Base-by-base conservation (phyloP, 2,797 vertebrate genomes). In the Cynodonichthys magdalenae region DNA sequence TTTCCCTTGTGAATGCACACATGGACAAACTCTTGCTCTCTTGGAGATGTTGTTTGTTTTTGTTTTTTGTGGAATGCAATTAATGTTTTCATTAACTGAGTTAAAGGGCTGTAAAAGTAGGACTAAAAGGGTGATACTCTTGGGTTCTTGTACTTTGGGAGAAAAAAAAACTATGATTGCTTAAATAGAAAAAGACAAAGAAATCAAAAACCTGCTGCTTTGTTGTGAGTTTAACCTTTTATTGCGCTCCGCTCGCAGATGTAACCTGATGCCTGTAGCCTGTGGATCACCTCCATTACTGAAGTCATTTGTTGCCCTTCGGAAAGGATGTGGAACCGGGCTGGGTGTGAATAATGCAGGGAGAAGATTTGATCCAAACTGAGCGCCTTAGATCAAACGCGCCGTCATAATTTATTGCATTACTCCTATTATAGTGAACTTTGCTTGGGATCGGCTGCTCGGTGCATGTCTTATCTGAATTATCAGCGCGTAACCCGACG, bases 41-140 rank as follows among this genome's bases (percentile, higher is more conserved):
- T 77, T 81, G 52, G 29, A 75, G 62, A 78, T 79, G 53, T 83
- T 55, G 61, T 81, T 83, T 15, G 41, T 45, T 34, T 31, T 7
- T 19, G 2, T 34, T 27, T 81, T 82, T 64, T 11, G 60, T 57
- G 46, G 74, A 80, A 90, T 83, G 84, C 85, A 89, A 89, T 91
- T 91, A 89, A 89, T 87, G 83, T 87, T 86, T 76, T 84, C 82
- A 87, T 91, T 91, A 90, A 84, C 63, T 48, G 76, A 78, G 76
- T 46, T 83, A 89, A 84, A 59, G 76, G 79, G 87, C 80, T 86
- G 71, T 66, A 80, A 84, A 39, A 77, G 84, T 79, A 71, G 79
- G 81, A 84, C 78, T 75, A 78, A 87, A 87, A 81, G 71, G 70
- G 66, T 15, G 69, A 75, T 70, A 65, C 76, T 74, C 79, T 55